A percentile compares a stretch with the other conserved stretches of the same genome.
Evolutionary conservation across 2,797 vertebrate species (phyloP).

Genomic region (Mormyrops boulengeri): DNA sequence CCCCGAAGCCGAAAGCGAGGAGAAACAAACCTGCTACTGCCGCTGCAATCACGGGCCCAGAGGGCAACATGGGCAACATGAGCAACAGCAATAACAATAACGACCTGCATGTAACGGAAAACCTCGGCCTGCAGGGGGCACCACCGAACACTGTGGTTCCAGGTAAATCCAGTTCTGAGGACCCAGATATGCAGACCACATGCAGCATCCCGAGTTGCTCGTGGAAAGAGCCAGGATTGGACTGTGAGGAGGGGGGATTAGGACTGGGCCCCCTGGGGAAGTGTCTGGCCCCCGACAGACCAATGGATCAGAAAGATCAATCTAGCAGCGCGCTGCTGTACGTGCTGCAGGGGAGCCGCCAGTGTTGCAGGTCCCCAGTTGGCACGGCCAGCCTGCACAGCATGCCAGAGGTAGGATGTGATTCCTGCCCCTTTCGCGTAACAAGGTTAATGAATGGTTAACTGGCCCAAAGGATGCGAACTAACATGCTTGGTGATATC

Average conservation of each 20-base stretch:
- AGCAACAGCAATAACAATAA: conserved; percentile 44
- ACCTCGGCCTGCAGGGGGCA: background rate
- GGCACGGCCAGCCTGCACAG: conserved; percentile 8
- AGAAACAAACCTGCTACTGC: background rate
- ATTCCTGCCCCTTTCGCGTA: background rate
- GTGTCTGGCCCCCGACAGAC: background rate
- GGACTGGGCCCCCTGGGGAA: background rate
- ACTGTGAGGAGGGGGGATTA: background rate
- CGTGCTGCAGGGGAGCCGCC: conserved; percentile 9
- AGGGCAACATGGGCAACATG: conserved; percentile 28
- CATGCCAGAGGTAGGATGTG: conserved; percentile 35
- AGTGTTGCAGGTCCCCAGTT: background rate
- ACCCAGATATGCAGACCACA: background rate
- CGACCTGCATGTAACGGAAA: background rate
- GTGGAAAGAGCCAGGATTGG: background rate
- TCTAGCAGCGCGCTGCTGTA: background rate
- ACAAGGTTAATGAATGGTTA: background rate
- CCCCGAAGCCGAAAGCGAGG: conserved; percentile 21
- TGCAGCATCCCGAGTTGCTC: background rate
- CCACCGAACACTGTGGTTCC: background rate
- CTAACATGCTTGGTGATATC: background rate
- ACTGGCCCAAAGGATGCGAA: background rate
- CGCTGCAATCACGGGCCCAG: background rate
- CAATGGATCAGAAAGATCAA: background rate
- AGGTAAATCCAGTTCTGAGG: background rate